These are phyloP conservation scores for Lepilemur septentrionalis DNA, from an alignment of 2,797 vertebrate genomes.

Conservation along the genomic window DNA sequence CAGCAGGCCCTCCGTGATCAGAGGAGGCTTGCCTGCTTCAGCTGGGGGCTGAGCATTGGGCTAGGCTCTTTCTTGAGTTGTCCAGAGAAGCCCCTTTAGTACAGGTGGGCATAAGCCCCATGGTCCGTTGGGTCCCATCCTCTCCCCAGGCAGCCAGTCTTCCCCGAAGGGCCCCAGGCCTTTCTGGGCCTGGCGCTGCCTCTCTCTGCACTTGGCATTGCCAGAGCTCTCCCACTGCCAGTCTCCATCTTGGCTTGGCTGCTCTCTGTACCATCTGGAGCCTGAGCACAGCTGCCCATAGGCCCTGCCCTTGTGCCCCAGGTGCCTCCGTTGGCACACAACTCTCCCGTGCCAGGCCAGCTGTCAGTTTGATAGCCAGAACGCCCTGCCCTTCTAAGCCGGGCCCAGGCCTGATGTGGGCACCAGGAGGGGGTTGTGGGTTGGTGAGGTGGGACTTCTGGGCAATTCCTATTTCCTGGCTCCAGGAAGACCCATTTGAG, in stretches of 20 bases:
- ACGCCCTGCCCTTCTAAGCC: background rate
- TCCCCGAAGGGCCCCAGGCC: background rate
- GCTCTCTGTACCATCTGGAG: slow-evolving; percentile 68
- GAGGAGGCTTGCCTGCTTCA: background rate
- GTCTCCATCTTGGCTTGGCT: slow-evolving; percentile 58
- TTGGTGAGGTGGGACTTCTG: background rate
- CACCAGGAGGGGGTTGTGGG: background rate
- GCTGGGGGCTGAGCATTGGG: background rate
- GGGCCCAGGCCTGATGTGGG: background rate
- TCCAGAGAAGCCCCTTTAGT: background rate
- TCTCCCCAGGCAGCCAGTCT: background rate
- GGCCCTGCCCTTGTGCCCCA: slow-evolving; percentile 46
- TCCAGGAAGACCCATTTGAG: background rate
- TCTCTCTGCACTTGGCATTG: slow-evolving; percentile 59
- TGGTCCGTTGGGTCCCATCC: background rate
- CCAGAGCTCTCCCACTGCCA: slow-evolving; percentile 54
- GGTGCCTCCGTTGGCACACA: slow-evolving; percentile 43
- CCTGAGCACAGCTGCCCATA: slow-evolving; percentile 62
- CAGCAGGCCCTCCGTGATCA: no score
- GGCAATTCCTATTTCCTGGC: background rate
- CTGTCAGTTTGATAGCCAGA: slow-evolving; percentile 53
- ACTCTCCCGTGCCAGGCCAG: background rate
- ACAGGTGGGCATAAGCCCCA: background rate
- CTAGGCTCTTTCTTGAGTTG: background rate
- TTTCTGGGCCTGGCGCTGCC: slow-evolving; percentile 41